Base-by-base conservation (phyloP, 2,888 invertebrate genomes). In the Chironomus riparius region DNA sequence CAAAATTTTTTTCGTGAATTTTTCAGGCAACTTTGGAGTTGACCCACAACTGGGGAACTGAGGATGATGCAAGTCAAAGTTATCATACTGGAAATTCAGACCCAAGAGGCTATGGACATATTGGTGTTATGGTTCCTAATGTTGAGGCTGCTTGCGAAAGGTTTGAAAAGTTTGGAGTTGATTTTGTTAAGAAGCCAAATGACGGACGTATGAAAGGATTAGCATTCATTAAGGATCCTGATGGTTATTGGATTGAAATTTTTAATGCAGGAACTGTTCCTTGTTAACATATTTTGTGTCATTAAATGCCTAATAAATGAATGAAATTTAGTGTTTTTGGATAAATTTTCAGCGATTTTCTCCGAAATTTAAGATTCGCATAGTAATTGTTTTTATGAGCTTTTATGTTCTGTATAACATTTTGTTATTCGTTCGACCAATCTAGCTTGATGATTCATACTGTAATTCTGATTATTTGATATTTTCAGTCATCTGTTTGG, bases 201-300 rank as follows among this genome's bases (percentile, higher is more conserved):
- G 97, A 95, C 80, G 95, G 95, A 0, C 94, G 92, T 82, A 96
- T 97, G 95, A 95, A 93, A 83, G 95, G 95, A 0, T 85, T 97
- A 69, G 97, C 97, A 2, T 97, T 97, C 82, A 94, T 97, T 77
- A 92, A 94, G 80, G 97, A 97, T 83, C 97, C 97, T 0, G 97
- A 97, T 82, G 97, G 95, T 47, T 97, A 97, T 82, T 96, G 96
- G 96, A 96, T 97, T 80, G 97, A 97, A 83, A 94, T 96, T 77
- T 89, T 95, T 80, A 90, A 87, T 78, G 83, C 87, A 76, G 79
- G 82, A 78, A 79, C 80, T 68, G 81, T 83, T 77, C 13, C 72
- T 4, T 50, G 22, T 24, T 70, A n/a, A 56, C n/a, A 56, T 10
- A 5, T 38, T 38, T 10, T 10, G 38, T 38, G 38, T 10, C 10